These are phyloP conservation scores for Etheostoma perlongum DNA, from an alignment of 2,797 vertebrate species.

Conservation along the genomic window DNA sequence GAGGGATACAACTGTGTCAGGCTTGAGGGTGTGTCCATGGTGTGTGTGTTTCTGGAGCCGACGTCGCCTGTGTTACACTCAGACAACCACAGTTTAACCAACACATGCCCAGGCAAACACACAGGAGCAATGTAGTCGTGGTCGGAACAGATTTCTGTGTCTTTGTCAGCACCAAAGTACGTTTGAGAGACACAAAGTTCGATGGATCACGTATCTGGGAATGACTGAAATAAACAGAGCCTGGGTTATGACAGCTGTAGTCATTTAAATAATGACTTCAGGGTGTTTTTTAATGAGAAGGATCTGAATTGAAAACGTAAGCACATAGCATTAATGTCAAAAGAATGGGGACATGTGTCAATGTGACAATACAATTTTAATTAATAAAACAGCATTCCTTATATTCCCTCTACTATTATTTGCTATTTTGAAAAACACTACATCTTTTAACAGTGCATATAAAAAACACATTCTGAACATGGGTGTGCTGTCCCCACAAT, in stretches of 20 bases:
- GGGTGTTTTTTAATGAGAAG: conserved; percentile 13
- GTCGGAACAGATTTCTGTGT: conserved; percentile 42
- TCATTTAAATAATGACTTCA: conserved; percentile 8
- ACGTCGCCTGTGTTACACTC: conserved; percentile 62
- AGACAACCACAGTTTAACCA: conserved; percentile 75
- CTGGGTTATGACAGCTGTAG: conserved; percentile 24
- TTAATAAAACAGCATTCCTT: conserved; percentile 75
- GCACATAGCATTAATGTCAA: conserved; percentile 1
- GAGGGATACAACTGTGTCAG: conserved; percentile 48
- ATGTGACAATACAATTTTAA: conserved; percentile 69
- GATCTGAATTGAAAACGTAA: background rate
- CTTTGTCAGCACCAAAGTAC: conserved; percentile 46
- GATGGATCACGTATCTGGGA: conserved; percentile 31
- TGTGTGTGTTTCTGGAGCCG: conserved; percentile 51
- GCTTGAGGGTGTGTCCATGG: conserved; percentile 46
- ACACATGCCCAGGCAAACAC: conserved; percentile 70
- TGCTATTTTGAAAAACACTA: conserved; percentile 52
- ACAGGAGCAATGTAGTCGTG: conserved; percentile 46
- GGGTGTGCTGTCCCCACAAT: conserved; percentile 62
- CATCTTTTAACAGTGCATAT: conserved; percentile 66
- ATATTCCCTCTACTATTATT: conserved; percentile 49
- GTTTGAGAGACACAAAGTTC: conserved; percentile 33
- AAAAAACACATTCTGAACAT: conserved; percentile 57
- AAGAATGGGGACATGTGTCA: conserved; percentile 35
- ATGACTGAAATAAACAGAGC: conserved; percentile 23